Conservation (phyloP, 2,113 vertebrate genomes). For the Megalops atlanticus region DNA sequence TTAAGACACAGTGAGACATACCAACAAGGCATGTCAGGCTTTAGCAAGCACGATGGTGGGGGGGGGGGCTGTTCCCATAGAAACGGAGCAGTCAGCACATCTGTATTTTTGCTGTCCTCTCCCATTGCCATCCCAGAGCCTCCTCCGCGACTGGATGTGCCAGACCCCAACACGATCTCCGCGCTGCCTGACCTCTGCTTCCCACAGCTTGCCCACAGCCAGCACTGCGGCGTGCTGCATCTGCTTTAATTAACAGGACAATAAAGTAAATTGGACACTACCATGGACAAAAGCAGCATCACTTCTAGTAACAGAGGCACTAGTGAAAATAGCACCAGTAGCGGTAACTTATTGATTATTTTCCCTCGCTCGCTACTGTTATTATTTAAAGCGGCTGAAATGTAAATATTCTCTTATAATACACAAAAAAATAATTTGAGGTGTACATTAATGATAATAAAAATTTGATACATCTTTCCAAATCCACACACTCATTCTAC, state of each 20-base stretch:
- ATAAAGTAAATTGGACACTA: not conserved
- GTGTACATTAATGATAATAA: too few species aligned
- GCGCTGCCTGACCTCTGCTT: not conserved
- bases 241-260: not conserved
- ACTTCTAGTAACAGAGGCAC: not conserved
- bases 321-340: not conserved
- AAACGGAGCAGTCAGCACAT: conserved; percentile 80
- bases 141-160: conserved; percentile 53
- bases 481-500: too few species aligned
- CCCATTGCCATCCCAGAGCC: conserved; percentile 52
- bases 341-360: not conserved
- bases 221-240: not conserved
- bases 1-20: conserved; percentile 48
- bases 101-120: conserved; percentile 63
- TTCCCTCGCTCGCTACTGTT: not conserved
- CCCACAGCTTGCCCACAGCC: not conserved
- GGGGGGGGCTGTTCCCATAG: conserved; percentile 70
- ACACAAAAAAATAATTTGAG: too few species aligned
- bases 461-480: too few species aligned
- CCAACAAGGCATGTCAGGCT: conserved; percentile 53
- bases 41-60: conserved; percentile 47
- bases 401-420: too few species aligned
- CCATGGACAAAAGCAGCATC: not conserved
- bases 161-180: conserved; percentile 20
- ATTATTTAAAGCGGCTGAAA: too few species aligned